These are phyloP conservation scores for Dryobates pubescens DNA, from an alignment of 2,797 vertebrate species.

Conservation along the genomic window DNA sequence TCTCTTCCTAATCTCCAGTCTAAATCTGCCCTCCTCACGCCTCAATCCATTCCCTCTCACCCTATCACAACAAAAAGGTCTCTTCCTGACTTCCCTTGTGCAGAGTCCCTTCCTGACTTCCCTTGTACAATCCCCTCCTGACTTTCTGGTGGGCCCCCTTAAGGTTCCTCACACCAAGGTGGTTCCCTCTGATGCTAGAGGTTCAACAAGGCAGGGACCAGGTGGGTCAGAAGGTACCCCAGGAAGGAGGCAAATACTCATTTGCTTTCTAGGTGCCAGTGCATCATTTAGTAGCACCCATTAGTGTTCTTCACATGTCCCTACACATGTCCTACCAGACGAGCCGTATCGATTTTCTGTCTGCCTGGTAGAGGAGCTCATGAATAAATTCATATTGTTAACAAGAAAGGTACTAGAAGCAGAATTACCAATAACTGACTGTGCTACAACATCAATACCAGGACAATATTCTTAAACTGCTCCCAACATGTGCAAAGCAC, in stretches of 20 bases:
- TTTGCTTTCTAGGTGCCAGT: background rate
- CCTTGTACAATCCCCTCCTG: no score
- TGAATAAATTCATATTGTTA: slow-evolving; percentile 39
- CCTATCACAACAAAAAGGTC: no score
- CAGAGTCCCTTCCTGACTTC: no score
- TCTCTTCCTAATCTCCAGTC: no score
- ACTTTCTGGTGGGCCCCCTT: no score
- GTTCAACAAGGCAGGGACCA: background rate
- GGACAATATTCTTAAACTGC: background rate
- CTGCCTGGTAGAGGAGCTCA: background rate
- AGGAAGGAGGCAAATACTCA: background rate
- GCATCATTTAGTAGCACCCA: background rate
- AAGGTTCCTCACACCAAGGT: background rate
- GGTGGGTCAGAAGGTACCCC: background rate
- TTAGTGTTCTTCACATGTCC: background rate
- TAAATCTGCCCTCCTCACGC: no score
- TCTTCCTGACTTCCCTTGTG: no score
- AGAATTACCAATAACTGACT: slow-evolving; percentile 33
- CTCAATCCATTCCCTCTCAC: no score
- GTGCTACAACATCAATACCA: background rate
- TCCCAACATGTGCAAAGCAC: background rate
- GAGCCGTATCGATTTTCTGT: slow-evolving; percentile 38
- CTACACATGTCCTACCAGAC: background rate
- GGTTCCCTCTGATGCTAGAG: background rate
- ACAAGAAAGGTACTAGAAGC: slow-evolving; percentile 9